These are phyloP conservation scores for Drosophila ogumai DNA, from an alignment of 1,140 invertebrate genomes.

Conservation along the genomic window DNA sequence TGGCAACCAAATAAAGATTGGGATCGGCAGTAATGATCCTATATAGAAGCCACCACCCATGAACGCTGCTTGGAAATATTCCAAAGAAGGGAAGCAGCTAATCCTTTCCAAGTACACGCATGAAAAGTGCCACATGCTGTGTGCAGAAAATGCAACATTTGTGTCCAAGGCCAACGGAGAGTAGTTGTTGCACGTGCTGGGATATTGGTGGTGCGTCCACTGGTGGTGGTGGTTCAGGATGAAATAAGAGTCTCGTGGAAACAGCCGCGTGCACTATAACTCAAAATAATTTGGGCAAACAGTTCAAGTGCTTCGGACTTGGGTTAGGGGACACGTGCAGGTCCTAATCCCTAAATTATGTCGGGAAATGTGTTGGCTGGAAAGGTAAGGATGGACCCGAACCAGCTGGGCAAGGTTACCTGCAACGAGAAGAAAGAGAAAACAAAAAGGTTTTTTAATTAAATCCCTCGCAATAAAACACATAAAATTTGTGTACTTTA, in stretches of 20 bases:
- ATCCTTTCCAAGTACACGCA: slow-evolving; percentile 75
- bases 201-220: slow-evolving; percentile 19
- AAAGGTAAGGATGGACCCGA: slow-evolving; percentile 1
- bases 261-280: slow-evolving; percentile 53
- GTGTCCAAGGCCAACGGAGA: slow-evolving; percentile 71
- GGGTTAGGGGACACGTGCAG: slow-evolving; percentile 52
- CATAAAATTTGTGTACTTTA: slow-evolving; percentile 58
- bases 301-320: slow-evolving; percentile 54
- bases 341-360: slow-evolving; percentile 27
- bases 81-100: slow-evolving; percentile 32
- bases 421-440: slow-evolving; percentile 47
- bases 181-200: slow-evolving; percentile 45
- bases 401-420: slow-evolving; percentile 47
- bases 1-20: slow-evolving; percentile 42
- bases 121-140: slow-evolving; percentile 72
- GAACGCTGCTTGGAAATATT: slow-evolving; percentile 22
- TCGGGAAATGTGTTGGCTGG: slow-evolving; percentile 13
- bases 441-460: slow-evolving; percentile 57
- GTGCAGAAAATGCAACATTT: slow-evolving; percentile 78
- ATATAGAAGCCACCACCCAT: slow-evolving; percentile 30
- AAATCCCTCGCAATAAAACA: slow-evolving; percentile 48
- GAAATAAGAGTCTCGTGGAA: slow-evolving; percentile 56
- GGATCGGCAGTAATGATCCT: slow-evolving; percentile 38
- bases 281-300: slow-evolving; percentile 73
- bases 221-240: slow-evolving; percentile 30